Evolutionary conservation across 2,797 vertebrate species (phyloP).

Genomic region (Borostomias antarcticus): DNA sequence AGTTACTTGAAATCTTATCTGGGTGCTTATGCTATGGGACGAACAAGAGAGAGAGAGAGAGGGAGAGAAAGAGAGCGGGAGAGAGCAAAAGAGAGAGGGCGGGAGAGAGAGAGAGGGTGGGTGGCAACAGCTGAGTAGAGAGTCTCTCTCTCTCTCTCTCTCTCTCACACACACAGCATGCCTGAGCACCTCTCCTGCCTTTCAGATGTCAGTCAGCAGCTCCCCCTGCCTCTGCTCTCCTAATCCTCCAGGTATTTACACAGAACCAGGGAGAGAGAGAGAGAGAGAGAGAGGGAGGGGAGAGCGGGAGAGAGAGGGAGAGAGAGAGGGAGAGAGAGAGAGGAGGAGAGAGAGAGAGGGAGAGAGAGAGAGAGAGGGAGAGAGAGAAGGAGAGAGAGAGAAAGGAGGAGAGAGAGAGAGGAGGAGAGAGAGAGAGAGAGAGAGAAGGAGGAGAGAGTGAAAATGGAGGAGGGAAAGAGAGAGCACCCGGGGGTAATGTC

Average conservation of each 20-base stretch:
- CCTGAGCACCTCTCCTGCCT: slow-evolving; percentile 76
- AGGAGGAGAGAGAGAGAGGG: slow-evolving; percentile 42
- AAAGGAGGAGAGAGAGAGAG: slow-evolving; percentile 33
- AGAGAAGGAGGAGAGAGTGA: not conserved
- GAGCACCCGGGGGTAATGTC: slow-evolving; percentile 79
- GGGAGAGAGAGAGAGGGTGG: slow-evolving; percentile 69
- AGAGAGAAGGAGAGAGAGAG: slow-evolving; percentile 10
- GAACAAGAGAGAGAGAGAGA: slow-evolving; percentile 51
- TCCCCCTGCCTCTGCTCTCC: slow-evolving; percentile 62
- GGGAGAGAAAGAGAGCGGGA: slow-evolving; percentile 77
- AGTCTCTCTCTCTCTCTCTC: slow-evolving; percentile 38
- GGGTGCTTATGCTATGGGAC: slow-evolving; percentile 33
- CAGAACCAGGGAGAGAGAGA: slow-evolving; percentile 40
- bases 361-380: slow-evolving; percentile 1
- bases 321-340: slow-evolving; percentile 23
- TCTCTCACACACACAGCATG: slow-evolving; percentile 63
- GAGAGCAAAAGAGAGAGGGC: slow-evolving; percentile 51
- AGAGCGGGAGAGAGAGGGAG: slow-evolving; percentile 6
- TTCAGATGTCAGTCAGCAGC: slow-evolving; percentile 79
- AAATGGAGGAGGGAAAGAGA: too few relatives aligned
- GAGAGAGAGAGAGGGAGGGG: slow-evolving; percentile 27
- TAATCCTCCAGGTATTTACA: slow-evolving; percentile 83
- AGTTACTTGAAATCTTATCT: slow-evolving; percentile 74
- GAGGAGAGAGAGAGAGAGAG: slow-evolving; percentile 33
- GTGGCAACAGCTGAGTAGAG: slow-evolving; percentile 75